Conservation (phyloP, 2,113 vertebrate genomes). For the Phasianus colchicus region DNA sequence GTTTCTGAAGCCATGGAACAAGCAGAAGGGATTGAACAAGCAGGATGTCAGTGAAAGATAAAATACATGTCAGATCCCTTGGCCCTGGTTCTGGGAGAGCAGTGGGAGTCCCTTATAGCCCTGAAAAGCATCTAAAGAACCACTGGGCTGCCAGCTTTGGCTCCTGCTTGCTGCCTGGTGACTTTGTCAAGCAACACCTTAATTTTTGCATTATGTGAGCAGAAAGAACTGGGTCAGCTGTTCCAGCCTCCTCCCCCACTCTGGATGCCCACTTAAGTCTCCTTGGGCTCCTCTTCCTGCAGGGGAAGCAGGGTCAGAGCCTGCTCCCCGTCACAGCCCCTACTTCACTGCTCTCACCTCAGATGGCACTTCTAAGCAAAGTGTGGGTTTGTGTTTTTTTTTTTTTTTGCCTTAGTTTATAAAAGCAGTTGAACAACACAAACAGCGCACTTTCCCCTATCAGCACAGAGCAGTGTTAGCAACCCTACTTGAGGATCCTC, state of each 20-base stretch:
- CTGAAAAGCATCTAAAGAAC: neutral
- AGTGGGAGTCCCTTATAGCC: rapidly evolving
- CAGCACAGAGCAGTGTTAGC: neutral
- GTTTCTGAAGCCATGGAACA: neutral
- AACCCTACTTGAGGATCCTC: neutral
- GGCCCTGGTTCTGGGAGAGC: neutral
- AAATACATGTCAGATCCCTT: neutral
- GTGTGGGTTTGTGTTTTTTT: rapidly evolving
- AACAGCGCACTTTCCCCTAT: neutral
- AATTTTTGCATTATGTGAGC: neutral
- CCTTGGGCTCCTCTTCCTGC: neutral
- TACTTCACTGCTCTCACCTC: neutral
- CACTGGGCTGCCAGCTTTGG: neutral
- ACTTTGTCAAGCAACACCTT: neutral
- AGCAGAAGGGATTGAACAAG: neutral
- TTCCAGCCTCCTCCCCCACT: rapidly evolving
- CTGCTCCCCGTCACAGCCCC: neutral
- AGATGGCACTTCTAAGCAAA: rapidly evolving
- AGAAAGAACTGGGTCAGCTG: neutral
- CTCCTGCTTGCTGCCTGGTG: rapidly evolving
- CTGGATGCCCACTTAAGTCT: neutral
- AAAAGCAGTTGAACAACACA: neutral
- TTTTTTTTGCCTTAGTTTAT: neutral
- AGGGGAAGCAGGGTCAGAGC: rapidly evolving
- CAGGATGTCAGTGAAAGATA: neutral